Evolutionary conservation across 2,797 vertebrate species (phyloP), one percentile per base, ranked within the genome.

Genomic region (Hylomyscus alleni): DNA sequence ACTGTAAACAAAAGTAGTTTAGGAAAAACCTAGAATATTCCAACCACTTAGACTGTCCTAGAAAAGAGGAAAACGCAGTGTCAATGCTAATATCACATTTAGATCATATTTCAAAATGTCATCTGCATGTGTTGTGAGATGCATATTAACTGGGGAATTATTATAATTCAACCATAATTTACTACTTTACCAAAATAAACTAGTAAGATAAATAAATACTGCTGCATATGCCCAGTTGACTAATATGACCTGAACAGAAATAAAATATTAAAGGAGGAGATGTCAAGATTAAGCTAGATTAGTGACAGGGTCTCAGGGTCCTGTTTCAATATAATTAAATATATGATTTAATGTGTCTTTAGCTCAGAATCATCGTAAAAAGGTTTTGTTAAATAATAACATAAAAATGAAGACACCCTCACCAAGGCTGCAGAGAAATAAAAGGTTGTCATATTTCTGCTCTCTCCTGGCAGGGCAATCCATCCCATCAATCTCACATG

Each of bases 311-410:
- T 88, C 98, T 97, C 98, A 94, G 94, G 89, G 96, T 95, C 94
- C 98, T 96, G 93, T 97, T 98, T 97, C 76, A 92, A 92, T 96
- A 93, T 98, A 98, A 98, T 98, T 98, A 98, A 97, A 97, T 90
- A 96, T 97, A 96, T 98, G 98, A 98, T 98, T 96, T 98, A 98
- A 98, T 98, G 87, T 97, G 95, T 97, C 97, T 98, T 97, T 95
- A 97, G 94, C 34, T 4, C 19, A 4, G 97, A 97, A 97, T 97
- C 95, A 80, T 98, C 87, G 96, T 97, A 97, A 97, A 97, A 98
- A 97, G 89, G 97, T 96, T 95, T 93, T 97, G 34, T 58, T 22
- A 78, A 31, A 96, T 86, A 95, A 94, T 72, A 96, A 96, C 92
- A 10, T 47, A 97, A 96, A 97, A 98, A 97, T 95, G 93, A 96